A percentile compares a stretch with the other conserved stretches of the same genome.
Conservation (phyloP, 2,113 vertebrate genomes). For the Chauna torquata region DNA sequence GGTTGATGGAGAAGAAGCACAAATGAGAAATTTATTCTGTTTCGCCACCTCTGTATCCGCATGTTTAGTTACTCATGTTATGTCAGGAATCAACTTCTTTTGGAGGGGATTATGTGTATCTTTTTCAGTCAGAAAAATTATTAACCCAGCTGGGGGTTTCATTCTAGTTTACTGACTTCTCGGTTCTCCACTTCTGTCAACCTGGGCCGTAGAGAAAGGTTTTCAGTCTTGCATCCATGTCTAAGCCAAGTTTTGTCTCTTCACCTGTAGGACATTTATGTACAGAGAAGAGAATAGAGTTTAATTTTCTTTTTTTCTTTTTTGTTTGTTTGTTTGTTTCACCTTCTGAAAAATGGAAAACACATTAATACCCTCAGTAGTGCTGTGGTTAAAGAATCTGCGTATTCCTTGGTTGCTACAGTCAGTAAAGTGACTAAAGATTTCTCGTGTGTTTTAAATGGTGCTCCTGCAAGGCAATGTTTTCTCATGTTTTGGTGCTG, state of each 20-base stretch:
- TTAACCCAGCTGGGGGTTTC: not conserved
- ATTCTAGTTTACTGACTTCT: not conserved
- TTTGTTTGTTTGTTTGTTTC: not conserved
- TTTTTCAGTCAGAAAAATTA: not conserved
- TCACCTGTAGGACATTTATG: not conserved
- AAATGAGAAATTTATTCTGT: not conserved
- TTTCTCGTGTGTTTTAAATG: not conserved
- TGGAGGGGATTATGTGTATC: not conserved
- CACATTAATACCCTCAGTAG: not conserved
- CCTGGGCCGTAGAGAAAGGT: not conserved
- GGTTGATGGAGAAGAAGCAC: not conserved
- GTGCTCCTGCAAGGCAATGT: not conserved
- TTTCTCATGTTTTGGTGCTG: not conserved
- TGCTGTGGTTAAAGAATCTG: not conserved
- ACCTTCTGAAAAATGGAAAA: not conserved
- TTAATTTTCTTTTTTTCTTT: not conserved
- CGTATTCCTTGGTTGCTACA: not conserved
- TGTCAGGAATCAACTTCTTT: not conserved
- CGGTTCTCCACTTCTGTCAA: not conserved
- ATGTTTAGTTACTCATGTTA: not conserved
- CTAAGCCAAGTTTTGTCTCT: not conserved
- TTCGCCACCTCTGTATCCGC: not conserved
- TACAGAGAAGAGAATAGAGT: not conserved
- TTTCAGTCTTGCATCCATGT: not conserved
- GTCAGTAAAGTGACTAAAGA: not conserved